These are phyloP conservation scores for Luidia sarsii DNA, from an alignment of 53 echinoderm and acorn worm genomes.

Conservation along the genomic window DNA sequence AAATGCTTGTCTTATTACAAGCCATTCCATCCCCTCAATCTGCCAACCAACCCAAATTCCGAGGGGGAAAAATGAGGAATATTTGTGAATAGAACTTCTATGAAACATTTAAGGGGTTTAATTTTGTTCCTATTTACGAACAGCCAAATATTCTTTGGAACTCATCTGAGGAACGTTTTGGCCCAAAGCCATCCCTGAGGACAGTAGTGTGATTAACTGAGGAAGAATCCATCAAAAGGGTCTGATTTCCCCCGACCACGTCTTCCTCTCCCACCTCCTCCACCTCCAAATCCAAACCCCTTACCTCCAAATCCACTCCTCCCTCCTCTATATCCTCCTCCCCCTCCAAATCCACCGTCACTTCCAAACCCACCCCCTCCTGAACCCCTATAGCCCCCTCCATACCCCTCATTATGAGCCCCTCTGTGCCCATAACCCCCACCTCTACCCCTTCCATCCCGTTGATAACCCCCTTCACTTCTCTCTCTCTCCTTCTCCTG, in stretches of 20 bases:
- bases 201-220: too few relatives aligned
- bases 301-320: not conserved
- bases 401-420: conserved; percentile 18
- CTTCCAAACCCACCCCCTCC: conserved; percentile 16
- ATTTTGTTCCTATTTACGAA: too few relatives aligned
- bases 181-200: too few relatives aligned
- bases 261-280: conserved; percentile 45
- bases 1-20: too few relatives aligned
- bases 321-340: conserved; percentile 36
- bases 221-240: conserved; percentile 27
- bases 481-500: conserved; percentile 34
- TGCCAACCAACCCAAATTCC: too few relatives aligned
- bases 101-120: too few relatives aligned
- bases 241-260: conserved; percentile 33
- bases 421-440: conserved; percentile 54
- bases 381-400: not conserved
- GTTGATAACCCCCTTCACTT: conserved; percentile 41
- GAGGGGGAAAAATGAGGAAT: too few relatives aligned
- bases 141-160: too few relatives aligned
- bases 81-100: too few relatives aligned
- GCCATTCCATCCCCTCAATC: too few relatives aligned
- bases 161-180: too few relatives aligned
- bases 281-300: conserved; percentile 1
- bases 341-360: conserved; percentile 43
- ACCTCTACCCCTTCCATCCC: conserved; percentile 53